phyloP scores from a whole-genome alignment of 2,797 vertebrate species.

The Podarcis siculus region DNA sequence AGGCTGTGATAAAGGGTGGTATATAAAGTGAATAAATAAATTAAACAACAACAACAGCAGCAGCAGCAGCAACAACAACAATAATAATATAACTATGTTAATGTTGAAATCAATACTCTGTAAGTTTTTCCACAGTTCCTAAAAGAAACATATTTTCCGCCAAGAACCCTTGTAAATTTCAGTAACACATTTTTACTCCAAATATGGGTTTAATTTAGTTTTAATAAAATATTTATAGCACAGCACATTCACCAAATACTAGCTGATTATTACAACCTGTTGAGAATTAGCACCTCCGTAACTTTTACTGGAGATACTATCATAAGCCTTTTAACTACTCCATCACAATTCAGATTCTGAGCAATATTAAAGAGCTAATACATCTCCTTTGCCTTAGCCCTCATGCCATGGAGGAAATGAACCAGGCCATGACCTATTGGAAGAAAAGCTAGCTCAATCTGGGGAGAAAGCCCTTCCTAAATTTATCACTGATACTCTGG shows the following conservation, averaged over 20 bases:
- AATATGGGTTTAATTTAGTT: constrained; percentile 67
- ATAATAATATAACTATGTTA: constrained; percentile 31
- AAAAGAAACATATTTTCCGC: constrained; percentile 44
- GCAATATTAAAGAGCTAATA: neutral
- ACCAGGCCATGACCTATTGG: neutral
- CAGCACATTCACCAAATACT: constrained; percentile 7
- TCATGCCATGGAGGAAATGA: neutral
- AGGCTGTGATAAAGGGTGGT: too few relatives aligned
- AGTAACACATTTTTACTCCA: constrained; percentile 49
- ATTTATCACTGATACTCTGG: neutral
- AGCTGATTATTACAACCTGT: constrained; percentile 62
- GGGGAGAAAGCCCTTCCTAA: neutral
- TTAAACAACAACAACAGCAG: too few relatives aligned
- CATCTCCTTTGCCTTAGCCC: neutral
- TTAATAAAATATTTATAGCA: constrained; percentile 65
- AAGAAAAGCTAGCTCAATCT: neutral
- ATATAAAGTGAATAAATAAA: too few relatives aligned
- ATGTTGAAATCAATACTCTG: constrained; percentile 42
- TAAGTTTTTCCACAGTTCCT: constrained; percentile 41
- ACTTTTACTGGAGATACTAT: constrained; percentile 5
- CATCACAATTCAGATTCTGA: neutral
- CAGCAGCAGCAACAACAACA: too few relatives aligned
- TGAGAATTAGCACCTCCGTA: constrained; percentile 52
- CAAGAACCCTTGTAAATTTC: constrained; percentile 64
- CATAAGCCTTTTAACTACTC: neutral